Evolutionary conservation across 2,888 invertebrate species (phyloP).

Genomic region (Tanaodytes sp.): DNA sequence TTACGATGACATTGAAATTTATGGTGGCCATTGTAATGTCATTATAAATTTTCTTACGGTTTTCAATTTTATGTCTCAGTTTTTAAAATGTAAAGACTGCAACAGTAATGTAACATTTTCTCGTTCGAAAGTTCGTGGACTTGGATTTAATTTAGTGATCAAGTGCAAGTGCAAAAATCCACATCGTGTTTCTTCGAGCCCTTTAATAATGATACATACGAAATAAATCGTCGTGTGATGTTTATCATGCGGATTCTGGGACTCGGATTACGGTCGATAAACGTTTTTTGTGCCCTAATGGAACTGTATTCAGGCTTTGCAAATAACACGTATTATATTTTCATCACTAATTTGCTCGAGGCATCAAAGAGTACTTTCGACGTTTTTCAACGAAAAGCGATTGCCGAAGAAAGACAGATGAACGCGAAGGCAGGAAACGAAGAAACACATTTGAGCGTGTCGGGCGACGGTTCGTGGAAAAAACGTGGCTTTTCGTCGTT

Average conservation of each 20-base stretch:
- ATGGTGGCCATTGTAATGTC: slow-evolving; percentile 6
- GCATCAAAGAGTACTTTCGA: slow-evolving; percentile 14
- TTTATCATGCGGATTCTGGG: slow-evolving; percentile 8
- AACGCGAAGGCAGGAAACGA: not conserved
- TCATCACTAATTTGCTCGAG: slow-evolving; percentile 7
- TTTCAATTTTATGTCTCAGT: slow-evolving; percentile 4
- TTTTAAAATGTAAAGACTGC: slow-evolving; percentile 14
- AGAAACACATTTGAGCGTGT: slow-evolving; percentile 4
- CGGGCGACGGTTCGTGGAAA: slow-evolving; percentile 1
- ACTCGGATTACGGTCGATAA: slow-evolving; percentile 11
- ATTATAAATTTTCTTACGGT: slow-evolving; percentile 14
- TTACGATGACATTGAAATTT: slow-evolving; percentile 12
- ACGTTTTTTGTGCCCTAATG: slow-evolving; percentile 19
- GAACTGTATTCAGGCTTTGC: slow-evolving; percentile 9
- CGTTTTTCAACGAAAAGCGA: slow-evolving; percentile 4
- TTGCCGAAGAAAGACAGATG: not conserved
- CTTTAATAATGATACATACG: not conserved
- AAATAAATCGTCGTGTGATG: slow-evolving; percentile 14
- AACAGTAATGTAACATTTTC: slow-evolving; percentile 13
- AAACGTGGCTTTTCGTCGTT: too few relatives aligned
- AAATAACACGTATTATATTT: slow-evolving; percentile 10
- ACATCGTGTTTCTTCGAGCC: not conserved
- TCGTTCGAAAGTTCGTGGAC: not conserved
- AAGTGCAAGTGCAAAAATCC: slow-evolving; percentile 2
- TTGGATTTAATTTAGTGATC: slow-evolving; percentile 8